phyloP scores from a whole-genome alignment of 2,888 invertebrate species.

The Microctonus brassicae region DNA sequence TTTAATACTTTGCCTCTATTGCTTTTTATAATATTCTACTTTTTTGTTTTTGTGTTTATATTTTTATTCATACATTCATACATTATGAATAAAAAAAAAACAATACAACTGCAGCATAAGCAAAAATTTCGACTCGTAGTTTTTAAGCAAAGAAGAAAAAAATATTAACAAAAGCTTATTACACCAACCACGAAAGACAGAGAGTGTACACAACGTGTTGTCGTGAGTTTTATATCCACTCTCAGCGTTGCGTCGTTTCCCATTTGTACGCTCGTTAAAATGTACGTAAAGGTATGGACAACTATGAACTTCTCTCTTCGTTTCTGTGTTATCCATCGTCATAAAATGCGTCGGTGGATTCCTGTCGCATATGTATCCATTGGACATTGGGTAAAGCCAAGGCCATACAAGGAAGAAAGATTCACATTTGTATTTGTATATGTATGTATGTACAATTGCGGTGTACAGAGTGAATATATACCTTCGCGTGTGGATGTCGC shows the following conservation, averaged over 20 bases:
- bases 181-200: constrained; percentile 33
- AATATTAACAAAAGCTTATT: constrained; percentile 42
- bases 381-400: constrained; percentile 34
- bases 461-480: constrained; percentile 10
- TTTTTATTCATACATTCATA: constrained; percentile 7
- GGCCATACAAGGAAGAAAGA: constrained; percentile 22
- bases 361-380: constrained; percentile 38
- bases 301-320: constrained; percentile 47
- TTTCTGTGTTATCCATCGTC: constrained; percentile 32
- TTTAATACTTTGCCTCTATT: background rate
- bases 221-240: constrained; percentile 24
- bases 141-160: constrained; percentile 30
- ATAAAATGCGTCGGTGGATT: constrained; percentile 47
- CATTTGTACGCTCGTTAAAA: constrained; percentile 40
- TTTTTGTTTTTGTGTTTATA: background rate
- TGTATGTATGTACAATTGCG: background rate
- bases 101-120: constrained; percentile 15
- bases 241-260: constrained; percentile 31
- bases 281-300: constrained; percentile 51
- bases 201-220: background rate
- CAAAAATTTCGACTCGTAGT: constrained; percentile 34
- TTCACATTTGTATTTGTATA: background rate
- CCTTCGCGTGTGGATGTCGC: constrained; percentile 37
- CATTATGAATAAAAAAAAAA: background rate
- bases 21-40: background rate